Base-by-base conservation (phyloP, 2,888 invertebrate genomes). In the Lasioglossum lativentre region DNA sequence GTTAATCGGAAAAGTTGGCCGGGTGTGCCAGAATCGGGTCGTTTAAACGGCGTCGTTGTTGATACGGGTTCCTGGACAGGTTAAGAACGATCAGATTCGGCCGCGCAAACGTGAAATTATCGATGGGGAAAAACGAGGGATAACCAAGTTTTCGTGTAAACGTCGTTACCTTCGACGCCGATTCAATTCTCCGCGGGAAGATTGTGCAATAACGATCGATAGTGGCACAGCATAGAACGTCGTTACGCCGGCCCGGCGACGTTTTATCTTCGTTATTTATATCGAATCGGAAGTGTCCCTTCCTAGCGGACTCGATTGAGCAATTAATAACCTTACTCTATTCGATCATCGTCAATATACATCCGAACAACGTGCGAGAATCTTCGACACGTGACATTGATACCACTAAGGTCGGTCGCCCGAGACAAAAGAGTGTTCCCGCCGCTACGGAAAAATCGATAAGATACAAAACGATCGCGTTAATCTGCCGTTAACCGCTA, bases 31-130 rank as follows among this genome's bases (percentile, higher is more conserved):
- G 34, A n/a, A 68, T 30, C 45, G 30, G 40, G 14, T 63, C 27
- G 42, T 30, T 78, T 27, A 42, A 71, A 27, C 38, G 47, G 52
- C n/a, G n/a, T 30, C 59, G 23, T 19, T 52, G 30, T 30, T 30
- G 30, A 47, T 68, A 78, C n/a, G 59, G 52, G 52, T 82, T 42
- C 63, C 42, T 63, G 63, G 52, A 71, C 63, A 75, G 52, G 78
- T 75, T 75, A 71, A 66, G 78, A 47, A 30, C 34, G 71, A 27
- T 77, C 52, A 52, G 42, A 38, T 82, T 74, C n/a, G 27, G 56
- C 19, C 71, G 77, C 63, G 82, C 82, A 78, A 78, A 82, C 82
- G 84, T 75, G 82, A 78, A 82, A 82, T 84, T 71, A 82, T 78
- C 77, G 82, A 84, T 56, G 63, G 74, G 23, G n/a, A 77, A 82